Conservation (phyloP, 2,113 vertebrate species). For the Argyrosomus japonicus region DNA sequence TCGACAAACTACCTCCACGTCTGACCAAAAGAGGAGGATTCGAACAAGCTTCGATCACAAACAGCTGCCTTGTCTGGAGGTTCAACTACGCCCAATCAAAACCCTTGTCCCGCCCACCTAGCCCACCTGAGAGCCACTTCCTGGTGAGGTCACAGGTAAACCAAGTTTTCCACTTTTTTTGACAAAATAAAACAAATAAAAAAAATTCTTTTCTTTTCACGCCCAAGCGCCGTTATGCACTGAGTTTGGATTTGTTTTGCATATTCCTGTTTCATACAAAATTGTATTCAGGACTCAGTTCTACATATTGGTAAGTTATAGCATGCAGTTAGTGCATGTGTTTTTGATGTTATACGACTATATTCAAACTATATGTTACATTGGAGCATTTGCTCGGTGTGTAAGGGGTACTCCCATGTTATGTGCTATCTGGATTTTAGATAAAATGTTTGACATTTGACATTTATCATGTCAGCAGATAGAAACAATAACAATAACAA, state of each 20-base stretch:
- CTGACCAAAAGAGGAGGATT: accelerated
- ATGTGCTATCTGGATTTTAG: not conserved
- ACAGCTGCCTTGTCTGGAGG: constrained; percentile 6
- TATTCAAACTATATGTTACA: too few species aligned
- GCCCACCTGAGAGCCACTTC: not conserved
- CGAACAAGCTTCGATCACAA: not conserved
- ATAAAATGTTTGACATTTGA: too few species aligned
- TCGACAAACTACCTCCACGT: not conserved
- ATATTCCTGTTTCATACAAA: not conserved
- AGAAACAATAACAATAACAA: too few species aligned
- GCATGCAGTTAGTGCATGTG: not conserved
- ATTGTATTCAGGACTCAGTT: too few species aligned
- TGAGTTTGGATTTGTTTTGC: not conserved
- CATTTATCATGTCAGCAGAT: too few species aligned
- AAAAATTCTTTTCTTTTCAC: too few species aligned
- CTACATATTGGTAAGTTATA: not conserved
- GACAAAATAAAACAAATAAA: not conserved
- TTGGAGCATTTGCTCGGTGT: too few species aligned
- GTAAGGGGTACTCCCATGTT: not conserved
- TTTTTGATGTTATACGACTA: not conserved
- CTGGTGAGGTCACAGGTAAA: not conserved
- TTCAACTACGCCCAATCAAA: constrained; percentile 24
- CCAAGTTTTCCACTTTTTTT: not conserved
- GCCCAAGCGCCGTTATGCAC: too few species aligned
- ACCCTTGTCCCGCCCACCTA: constrained; percentile 7